Conservation (phyloP, 2,113 vertebrate species). For the Calypte anna region DNA sequence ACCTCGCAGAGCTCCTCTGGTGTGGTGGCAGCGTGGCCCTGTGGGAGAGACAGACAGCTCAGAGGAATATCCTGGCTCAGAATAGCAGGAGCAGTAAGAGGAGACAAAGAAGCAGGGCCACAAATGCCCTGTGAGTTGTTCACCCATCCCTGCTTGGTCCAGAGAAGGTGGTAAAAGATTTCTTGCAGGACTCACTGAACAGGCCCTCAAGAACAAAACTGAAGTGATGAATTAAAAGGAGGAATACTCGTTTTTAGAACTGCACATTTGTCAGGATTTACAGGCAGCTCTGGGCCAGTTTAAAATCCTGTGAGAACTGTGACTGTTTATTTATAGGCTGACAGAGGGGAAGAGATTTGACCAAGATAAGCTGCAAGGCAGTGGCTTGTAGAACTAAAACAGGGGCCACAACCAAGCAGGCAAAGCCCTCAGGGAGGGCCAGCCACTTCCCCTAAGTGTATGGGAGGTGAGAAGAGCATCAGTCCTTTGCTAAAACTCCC, state of each 20-base stretch:
- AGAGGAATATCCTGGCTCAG: not conserved
- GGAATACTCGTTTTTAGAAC: not conserved
- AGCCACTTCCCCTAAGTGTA: accelerated
- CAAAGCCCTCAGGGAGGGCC: not conserved
- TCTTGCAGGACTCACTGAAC: not conserved
- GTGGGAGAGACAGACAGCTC: not conserved
- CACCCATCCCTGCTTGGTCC: not conserved
- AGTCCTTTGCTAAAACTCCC: not conserved
- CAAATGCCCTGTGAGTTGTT: accelerated
- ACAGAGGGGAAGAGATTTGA: not conserved
- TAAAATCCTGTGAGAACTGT: not conserved
- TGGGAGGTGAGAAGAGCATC: not conserved
- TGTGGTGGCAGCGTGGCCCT: not conserved
- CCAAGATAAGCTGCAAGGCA: not conserved
- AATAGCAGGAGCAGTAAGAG: not conserved
- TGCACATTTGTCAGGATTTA: not conserved
- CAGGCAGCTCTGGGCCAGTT: not conserved
- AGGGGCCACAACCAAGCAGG: not conserved
- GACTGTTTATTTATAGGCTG: not conserved
- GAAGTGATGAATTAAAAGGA: not conserved
- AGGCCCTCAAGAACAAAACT: not conserved
- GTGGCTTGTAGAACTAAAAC: not conserved
- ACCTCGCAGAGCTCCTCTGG: conserved; percentile 75
- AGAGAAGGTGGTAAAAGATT: not conserved
- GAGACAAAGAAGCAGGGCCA: not conserved